Base-by-base conservation (phyloP, 2,888 invertebrate species). In the Hypercompe scribonia region DNA sequence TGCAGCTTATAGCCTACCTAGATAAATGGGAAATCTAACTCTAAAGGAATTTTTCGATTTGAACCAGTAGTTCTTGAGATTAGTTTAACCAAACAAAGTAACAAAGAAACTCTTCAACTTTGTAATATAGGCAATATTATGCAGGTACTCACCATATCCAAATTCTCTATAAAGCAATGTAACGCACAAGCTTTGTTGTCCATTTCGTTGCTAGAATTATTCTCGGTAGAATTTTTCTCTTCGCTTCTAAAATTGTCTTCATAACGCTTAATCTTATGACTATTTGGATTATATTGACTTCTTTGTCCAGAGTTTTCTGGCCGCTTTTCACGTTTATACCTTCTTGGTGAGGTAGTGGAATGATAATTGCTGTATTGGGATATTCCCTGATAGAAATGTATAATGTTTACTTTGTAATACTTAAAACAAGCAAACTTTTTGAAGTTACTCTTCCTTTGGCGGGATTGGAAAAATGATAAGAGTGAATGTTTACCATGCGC, bases 91-190 rank as follows among this genome's bases (percentile, higher is more conserved):
- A n/a, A n/a, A n/a, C n/a, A n/a, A n/a, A n/a, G n/a, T n/a, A n/a
- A n/a, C n/a, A n/a, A n/a, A n/a, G n/a, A n/a, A n/a, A n/a, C n/a
- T n/a, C n/a, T n/a, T n/a, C n/a, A n/a, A n/a, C n/a, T n/a, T n/a
- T n/a, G n/a, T n/a, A n/a, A n/a, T n/a, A n/a, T n/a, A n/a, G n/a
- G n/a, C n/a, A n/a, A n/a, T n/a, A n/a, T n/a, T n/a, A 77, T 36
- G 3, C 8, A 36, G 8, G n/a, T n/a, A 54, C 80, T 90, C 91
- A 97, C 97, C 97, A 97, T 96, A 85, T 97, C 96, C 78, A 97
- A 89, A 88, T 97, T 96, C 75, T 97, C 96, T 87, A 97, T 96
- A 86, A 98, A 97, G 86, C 98, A 98, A 78, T 97, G 97, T 34
- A 97, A 89, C 2, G 97, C 95, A 84, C 97, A 97, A 74, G 93